Evolutionary conservation across 2,797 vertebrate genomes (phyloP), one percentile per base, ranked within the genome.

Genomic region (Orientallactaga sibirica): DNA sequence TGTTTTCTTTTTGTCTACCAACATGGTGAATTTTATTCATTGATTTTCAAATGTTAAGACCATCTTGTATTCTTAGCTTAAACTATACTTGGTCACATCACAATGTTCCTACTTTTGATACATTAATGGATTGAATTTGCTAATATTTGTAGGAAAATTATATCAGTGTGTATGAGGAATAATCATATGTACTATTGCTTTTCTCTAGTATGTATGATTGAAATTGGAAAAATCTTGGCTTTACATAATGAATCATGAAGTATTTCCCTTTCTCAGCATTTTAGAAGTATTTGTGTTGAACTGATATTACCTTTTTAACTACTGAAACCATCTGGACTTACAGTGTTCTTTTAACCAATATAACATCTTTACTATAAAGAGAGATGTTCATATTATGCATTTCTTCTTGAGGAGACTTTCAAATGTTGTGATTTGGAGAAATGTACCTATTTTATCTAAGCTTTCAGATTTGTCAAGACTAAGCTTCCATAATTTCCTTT

Each of bases 1-100:
- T 68, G 81, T 43, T 87, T 9, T 52, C 78, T 85, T 90, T 79
- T 80, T 80, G 14, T 77, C 52, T 79, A 37, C 5, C 86, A 79
- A 70, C 70, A 64, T 64, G 29, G 18, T 79, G 2, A 90, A 68
- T 84, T 94, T 64, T 8, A 66, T 43, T 83, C 25, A 78, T 18
- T 88, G 73, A 86, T 81, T 94, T 94, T 86, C 61, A 87, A 71
- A 92, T 88, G 27, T 79, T 82, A 88, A 90, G 66, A 7, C 3
- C 33, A 41, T 71, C 15, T 85, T 92, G 25, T 27, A 86, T 62
- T 6, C 11, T 7, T 88, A 37, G 58, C 12, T 86, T 80, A 77
- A 92, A 41, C 7, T 37, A 64, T 4, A 86, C 12, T 90, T 92
- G n/a, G 3, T 80, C 62, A 64, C 24, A 8, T 76, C 55, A 64